Conservation (phyloP, 2,888 invertebrate species). For the Oasisia sp. region DNA sequence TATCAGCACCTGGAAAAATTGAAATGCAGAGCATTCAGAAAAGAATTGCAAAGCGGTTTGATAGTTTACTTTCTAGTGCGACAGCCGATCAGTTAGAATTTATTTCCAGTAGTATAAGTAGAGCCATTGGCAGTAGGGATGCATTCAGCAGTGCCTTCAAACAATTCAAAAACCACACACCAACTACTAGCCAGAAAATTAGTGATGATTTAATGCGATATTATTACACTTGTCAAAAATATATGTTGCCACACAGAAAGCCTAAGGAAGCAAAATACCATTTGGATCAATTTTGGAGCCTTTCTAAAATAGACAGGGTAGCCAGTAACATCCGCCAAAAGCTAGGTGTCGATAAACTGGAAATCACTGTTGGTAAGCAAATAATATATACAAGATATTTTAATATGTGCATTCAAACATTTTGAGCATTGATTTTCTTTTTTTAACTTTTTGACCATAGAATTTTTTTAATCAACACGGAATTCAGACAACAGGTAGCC, state of each 20-base stretch:
- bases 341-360: neutral
- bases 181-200: neutral
- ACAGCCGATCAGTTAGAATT: neutral
- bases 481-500: neutral
- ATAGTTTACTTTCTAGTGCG: neutral
- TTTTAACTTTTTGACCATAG: neutral
- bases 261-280: neutral
- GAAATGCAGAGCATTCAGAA: slow-evolving; percentile 17
- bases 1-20: slow-evolving; percentile 6
- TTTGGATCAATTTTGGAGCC: neutral
- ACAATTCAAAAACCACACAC: neutral
- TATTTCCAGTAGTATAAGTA: neutral
- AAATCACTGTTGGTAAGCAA: slow-evolving; percentile 4
- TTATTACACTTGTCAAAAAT: slow-evolving; percentile 19
- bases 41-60: neutral
- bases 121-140: neutral
- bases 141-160: neutral
- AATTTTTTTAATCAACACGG: too few species aligned
- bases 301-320: neutral
- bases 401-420: neutral
- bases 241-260: slow-evolving; percentile 10
- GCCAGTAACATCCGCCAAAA: neutral
- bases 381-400: neutral
- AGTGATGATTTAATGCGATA: slow-evolving; percentile 20
- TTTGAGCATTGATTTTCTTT: neutral